Percentiles rank a stretch among this genome's conserved stretches.
Evolutionary conservation across 2,888 invertebrate genomes (phyloP).

Genomic region (Anarsia innoxiella): DNA sequence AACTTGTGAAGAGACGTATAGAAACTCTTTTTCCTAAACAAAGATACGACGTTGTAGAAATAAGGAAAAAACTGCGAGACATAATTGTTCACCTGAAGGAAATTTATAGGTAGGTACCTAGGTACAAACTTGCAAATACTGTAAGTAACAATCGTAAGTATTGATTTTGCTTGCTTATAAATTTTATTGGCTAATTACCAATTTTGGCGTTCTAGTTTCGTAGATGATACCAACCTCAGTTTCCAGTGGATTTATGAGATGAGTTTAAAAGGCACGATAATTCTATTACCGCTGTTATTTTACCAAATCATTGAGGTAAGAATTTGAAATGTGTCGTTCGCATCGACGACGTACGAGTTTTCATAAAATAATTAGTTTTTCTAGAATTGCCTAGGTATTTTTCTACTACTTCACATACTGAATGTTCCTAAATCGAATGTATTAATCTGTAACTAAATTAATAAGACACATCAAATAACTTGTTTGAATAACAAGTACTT

Average conservation of each 20-base stretch:
- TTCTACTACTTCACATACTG: too few species aligned
- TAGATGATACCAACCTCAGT: background rate
- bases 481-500: background rate
- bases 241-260: background rate
- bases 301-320: background rate
- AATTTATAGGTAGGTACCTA: conserved; percentile 2
- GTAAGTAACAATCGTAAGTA: too few species aligned
- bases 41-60: background rate
- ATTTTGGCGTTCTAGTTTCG: background rate
- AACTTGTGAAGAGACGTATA: conserved; percentile 28
- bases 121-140: too few species aligned
- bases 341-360: background rate
- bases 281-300: background rate
- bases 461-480: too few species aligned
- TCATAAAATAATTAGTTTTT: background rate
- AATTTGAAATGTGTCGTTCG: too few species aligned
- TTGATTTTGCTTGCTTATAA: background rate
- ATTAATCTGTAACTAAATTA: too few species aligned
- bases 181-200: background rate
- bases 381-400: background rate
- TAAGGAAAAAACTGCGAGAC: background rate
- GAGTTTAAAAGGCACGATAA: background rate
- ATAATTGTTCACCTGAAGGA: background rate
- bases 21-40: conserved; percentile 23
- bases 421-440: too few species aligned